Percentiles rank a stretch among this genome's conserved stretches.
These are phyloP conservation scores for Orgyia antiqua DNA, from an alignment of 2,888 invertebrate genomes.

Conservation along the genomic window DNA sequence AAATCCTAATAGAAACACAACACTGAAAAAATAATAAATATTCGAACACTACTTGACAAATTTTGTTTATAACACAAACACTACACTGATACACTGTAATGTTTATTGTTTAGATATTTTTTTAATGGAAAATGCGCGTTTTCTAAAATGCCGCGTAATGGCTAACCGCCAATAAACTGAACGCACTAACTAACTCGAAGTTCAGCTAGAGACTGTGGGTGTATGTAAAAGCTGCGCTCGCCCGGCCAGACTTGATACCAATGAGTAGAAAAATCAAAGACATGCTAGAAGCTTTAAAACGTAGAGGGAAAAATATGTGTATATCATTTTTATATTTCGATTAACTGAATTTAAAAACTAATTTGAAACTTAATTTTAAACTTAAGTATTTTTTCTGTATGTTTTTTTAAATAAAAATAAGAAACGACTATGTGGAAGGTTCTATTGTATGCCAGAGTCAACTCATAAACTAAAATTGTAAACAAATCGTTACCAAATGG, in stretches of 20 bases:
- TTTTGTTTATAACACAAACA: slow-evolving; percentile 9
- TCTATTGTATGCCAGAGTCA: too few species aligned
- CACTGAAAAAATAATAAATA: slow-evolving; percentile 19
- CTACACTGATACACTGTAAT: slow-evolving; percentile 17
- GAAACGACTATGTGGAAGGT: too few species aligned
- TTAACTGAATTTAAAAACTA: too few species aligned
- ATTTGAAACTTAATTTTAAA: too few species aligned
- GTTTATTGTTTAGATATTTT: slow-evolving; percentile 17
- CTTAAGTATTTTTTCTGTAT: too few species aligned
- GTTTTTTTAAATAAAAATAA: too few species aligned
- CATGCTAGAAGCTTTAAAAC: too few species aligned
- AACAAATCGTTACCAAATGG: too few species aligned
- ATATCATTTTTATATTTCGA: too few species aligned
- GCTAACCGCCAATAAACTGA: slow-evolving; percentile 11
- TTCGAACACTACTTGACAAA: slow-evolving; percentile 14
- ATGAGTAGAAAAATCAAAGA: slow-evolving; percentile 41
- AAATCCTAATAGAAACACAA: slow-evolving; percentile 30
- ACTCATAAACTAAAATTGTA: too few species aligned
- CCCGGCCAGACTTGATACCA: slow-evolving; percentile 64
- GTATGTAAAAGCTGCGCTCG: slow-evolving; percentile 54
- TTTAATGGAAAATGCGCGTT: slow-evolving; percentile 34
- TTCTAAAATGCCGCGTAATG: slow-evolving; percentile 41
- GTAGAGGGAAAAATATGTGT: too few species aligned
- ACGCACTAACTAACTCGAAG: slow-evolving; percentile 26
- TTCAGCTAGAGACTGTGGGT: slow-evolving; percentile 65